These are phyloP conservation scores for Myathropa florea DNA, from an alignment of 2,888 invertebrate species.

Conservation along the genomic window DNA sequence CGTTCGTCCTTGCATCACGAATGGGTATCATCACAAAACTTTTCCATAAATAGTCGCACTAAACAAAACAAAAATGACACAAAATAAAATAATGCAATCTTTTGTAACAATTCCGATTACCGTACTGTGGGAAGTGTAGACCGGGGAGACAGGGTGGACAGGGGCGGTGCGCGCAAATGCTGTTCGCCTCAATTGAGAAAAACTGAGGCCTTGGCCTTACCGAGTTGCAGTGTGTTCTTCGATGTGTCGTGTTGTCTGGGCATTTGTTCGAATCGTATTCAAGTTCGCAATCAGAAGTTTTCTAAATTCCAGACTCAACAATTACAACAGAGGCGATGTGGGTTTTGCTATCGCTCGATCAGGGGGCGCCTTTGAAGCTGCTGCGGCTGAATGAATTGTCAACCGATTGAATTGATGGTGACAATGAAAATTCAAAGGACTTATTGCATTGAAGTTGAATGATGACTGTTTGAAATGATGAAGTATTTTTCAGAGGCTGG, in stretches of 20 bases:
- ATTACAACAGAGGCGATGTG: background rate
- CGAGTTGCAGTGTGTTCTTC: conserved; percentile 29
- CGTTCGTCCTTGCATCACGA: conserved; percentile 40
- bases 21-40: conserved; percentile 39
- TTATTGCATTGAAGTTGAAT: background rate
- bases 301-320: background rate
- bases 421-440: background rate
- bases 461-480: no score
- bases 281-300: background rate
- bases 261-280: conserved; percentile 15
- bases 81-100: conserved; percentile 10
- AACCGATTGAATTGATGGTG: background rate
- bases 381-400: no score
- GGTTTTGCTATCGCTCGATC: background rate
- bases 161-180: conserved; percentile 24
- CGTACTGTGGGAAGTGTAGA: background rate
- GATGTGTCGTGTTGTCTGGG: conserved; percentile 45
- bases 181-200: conserved; percentile 63
- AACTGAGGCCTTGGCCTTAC: conserved; percentile 64
- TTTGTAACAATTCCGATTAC: background rate
- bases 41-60: conserved; percentile 62
- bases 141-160: background rate
- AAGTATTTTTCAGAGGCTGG: no score
- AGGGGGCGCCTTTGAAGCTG: background rate
- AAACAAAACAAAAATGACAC: conserved; percentile 4